Evolutionary conservation across 2,888 invertebrate genomes (phyloP).

Genomic region (Caenorhabditis drosophilae): DNA sequence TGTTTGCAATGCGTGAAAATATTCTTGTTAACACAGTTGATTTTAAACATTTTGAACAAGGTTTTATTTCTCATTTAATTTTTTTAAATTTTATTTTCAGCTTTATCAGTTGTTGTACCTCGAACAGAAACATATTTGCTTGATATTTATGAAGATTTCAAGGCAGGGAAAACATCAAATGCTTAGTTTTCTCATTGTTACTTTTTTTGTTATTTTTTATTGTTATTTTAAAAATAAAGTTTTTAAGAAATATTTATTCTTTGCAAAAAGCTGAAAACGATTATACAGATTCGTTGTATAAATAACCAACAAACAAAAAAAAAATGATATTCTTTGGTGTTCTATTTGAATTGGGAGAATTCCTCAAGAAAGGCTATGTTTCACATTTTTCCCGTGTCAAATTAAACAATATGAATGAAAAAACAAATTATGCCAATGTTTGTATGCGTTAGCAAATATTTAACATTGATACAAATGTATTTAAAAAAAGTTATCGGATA

Average conservation of each 20-base stretch:
- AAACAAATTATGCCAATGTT: too few species aligned
- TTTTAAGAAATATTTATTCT: background rate
- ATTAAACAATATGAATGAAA: too few species aligned
- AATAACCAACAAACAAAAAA: background rate
- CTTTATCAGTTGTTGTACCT: constrained; percentile 46
- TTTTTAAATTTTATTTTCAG: constrained; percentile 22
- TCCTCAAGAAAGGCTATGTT: too few species aligned
- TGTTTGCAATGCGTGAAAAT: constrained; percentile 47
- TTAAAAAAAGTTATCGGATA: too few species aligned
- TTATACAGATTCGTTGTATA: constrained; percentile 11
- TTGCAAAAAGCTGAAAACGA: too few species aligned
- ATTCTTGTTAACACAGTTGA: constrained; percentile 36
- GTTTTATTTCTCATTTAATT: constrained; percentile 3
- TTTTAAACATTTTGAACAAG: constrained; percentile 40
- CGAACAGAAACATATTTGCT: constrained; percentile 56
- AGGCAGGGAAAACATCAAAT: constrained; percentile 35
- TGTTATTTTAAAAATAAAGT: constrained; percentile 6
- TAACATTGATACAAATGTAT: too few species aligned
- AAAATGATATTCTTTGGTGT: too few species aligned
- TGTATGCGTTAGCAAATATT: too few species aligned
- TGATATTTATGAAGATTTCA: constrained; percentile 54
- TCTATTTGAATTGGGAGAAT: too few species aligned
- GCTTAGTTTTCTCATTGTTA: constrained; percentile 11
- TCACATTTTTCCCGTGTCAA: too few species aligned
- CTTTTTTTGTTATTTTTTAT: constrained; percentile 8